Conservation (phyloP, 2,797 vertebrate genomes). For the Myotis myotis region DNA sequence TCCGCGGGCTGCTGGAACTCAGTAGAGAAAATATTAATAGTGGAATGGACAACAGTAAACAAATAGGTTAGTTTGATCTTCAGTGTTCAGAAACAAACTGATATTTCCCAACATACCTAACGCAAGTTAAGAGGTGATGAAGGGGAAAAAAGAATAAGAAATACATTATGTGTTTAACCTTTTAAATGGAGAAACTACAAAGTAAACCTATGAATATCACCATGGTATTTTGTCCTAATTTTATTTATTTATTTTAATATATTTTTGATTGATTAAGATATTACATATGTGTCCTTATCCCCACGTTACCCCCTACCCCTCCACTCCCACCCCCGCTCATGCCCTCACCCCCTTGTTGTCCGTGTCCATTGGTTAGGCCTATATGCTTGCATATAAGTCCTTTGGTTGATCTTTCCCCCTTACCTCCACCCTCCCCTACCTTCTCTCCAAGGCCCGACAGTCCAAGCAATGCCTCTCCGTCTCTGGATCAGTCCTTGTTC, state of each 20-base stretch:
- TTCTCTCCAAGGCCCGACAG: no score
- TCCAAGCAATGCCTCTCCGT: no score
- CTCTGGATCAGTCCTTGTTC: no score
- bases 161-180: background rate
- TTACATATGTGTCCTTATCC: no score
- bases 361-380: no score
- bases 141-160: background rate
- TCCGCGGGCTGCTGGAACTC: background rate
- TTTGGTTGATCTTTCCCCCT: no score
- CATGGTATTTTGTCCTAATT: background rate
- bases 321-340: no score
- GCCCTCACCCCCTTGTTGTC: no score
- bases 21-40: slow-evolving; percentile 46
- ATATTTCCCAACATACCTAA: background rate
- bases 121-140: background rate
- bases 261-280: no score
- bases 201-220: background rate
- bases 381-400: no score
- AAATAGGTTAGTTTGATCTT: background rate
- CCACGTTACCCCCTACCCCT: no score
- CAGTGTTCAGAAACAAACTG: background rate
- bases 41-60: background rate
- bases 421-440: no score
- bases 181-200: slow-evolving; percentile 6
- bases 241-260: background rate